These are phyloP conservation scores for Chitala chitala DNA, from an alignment of 2,113 vertebrate species.

Conservation along the genomic window DNA sequence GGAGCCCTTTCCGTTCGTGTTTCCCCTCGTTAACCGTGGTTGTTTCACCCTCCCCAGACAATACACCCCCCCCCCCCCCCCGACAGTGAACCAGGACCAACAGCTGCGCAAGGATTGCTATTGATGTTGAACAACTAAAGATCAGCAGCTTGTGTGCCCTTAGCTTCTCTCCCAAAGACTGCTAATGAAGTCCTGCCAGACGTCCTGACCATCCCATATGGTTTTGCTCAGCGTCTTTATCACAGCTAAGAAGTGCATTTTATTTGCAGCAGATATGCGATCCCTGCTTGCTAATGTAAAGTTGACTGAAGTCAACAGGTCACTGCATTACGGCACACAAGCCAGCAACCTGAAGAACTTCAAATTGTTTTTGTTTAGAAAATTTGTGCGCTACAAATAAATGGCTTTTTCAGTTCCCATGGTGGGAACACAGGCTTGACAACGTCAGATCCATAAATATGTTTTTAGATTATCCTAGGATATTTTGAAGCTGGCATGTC, in stretches of 20 bases:
- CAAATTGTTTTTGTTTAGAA: no score
- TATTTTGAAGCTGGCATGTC: no score
- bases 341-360: neutral
- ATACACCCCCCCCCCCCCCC: no score
- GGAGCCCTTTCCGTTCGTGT: no score
- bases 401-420: no score
- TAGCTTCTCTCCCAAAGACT: conserved; percentile 59
- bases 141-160: conserved; percentile 70
- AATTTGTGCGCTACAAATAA: no score
- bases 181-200: conserved; percentile 76
- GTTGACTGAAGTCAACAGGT: neutral
- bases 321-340: neutral
- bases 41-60: neutral
- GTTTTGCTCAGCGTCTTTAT: conserved; percentile 61
- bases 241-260: conserved; percentile 64
- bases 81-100: conserved; percentile 29
- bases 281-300: conserved; percentile 14
- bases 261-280: conserved; percentile 58
- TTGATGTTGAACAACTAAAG: conserved; percentile 70
- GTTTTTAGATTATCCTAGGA: no score
- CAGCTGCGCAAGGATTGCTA: conserved; percentile 65
- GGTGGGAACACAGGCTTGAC: no score
- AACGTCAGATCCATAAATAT: no score
- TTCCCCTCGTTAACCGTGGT: no score
- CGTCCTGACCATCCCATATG: conserved; percentile 72